Conservation (phyloP, 2,888 invertebrate genomes). For the Apamea crenata region DNA sequence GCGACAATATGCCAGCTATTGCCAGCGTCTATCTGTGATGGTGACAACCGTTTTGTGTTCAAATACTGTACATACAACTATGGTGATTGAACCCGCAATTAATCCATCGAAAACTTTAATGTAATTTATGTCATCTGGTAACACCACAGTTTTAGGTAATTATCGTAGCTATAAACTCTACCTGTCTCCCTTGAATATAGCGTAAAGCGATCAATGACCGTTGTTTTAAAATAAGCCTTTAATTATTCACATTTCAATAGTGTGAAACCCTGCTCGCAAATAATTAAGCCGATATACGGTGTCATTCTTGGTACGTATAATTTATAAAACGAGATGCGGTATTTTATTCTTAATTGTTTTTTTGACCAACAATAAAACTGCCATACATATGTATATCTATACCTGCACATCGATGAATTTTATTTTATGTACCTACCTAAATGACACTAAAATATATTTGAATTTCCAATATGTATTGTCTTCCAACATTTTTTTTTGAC, state of each 20-base stretch:
- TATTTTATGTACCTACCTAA: constrained; percentile 24
- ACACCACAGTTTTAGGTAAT: neutral
- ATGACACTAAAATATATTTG: constrained; percentile 13
- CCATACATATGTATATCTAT: too few species aligned
- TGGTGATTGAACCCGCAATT: neutral
- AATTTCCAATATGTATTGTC: constrained; percentile 45
- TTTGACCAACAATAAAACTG: constrained; percentile 6
- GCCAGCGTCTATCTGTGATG: neutral
- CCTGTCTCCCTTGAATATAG: neutral
- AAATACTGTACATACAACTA: neutral
- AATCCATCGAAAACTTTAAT: neutral
- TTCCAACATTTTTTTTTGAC: constrained; percentile 51
- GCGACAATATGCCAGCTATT: neutral
- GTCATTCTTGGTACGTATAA: constrained; percentile 31
- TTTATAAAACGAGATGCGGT: constrained; percentile 7
- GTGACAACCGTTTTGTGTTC: neutral
- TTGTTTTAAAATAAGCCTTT: constrained; percentile 22
- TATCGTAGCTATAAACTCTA: neutral
- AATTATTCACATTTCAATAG: constrained; percentile 37
- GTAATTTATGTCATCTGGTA: neutral
- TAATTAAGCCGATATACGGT: constrained; percentile 12
- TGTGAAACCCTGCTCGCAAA: constrained; percentile 49
- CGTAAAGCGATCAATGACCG: constrained; percentile 12
- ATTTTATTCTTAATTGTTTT: neutral
- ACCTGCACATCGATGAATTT: neutral